Evolutionary conservation across 2,888 invertebrate species (phyloP).

Genomic region (Arctia plantaginis): DNA sequence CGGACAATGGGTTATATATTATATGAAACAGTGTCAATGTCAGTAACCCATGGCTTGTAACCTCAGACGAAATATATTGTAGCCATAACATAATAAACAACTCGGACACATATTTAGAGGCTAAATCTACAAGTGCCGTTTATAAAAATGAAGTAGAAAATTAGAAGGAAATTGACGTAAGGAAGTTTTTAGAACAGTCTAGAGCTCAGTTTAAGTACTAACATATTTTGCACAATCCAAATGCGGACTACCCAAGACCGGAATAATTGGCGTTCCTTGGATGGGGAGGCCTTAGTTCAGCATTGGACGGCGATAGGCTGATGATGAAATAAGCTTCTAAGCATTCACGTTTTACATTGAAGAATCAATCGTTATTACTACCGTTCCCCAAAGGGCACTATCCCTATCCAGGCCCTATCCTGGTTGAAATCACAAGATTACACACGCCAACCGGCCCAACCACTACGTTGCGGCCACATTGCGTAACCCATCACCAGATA

Average conservation of each 20-base stretch:
- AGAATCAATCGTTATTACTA: not conserved
- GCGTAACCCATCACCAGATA: not conserved
- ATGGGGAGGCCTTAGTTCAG: too few relatives aligned
- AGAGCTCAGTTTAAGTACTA: not conserved
- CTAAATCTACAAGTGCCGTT: constrained; percentile 22
- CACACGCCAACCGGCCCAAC: not conserved
- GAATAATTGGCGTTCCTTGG: too few relatives aligned
- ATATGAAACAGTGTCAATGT: constrained; percentile 62
- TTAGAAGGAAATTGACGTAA: not conserved
- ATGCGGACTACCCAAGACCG: too few relatives aligned
- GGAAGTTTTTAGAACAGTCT: not conserved
- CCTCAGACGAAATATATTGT: constrained; percentile 26
- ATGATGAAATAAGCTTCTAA: not conserved
- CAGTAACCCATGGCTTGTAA: constrained; percentile 52
- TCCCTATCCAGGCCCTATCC: too few relatives aligned
- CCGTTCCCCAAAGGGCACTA: too few relatives aligned
- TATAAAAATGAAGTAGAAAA: not conserved
- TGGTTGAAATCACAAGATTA: not conserved
- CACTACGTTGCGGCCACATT: not conserved
- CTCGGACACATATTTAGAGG: constrained; percentile 25
- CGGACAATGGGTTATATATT: constrained; percentile 46
- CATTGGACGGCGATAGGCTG: not conserved
- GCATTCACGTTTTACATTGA: not conserved
- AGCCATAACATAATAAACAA: constrained; percentile 28
- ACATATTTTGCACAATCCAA: not conserved